These are phyloP conservation scores for Caenorhabditis sp. DNA, from an alignment of 2,888 invertebrate genomes.

Conservation along the genomic window DNA sequence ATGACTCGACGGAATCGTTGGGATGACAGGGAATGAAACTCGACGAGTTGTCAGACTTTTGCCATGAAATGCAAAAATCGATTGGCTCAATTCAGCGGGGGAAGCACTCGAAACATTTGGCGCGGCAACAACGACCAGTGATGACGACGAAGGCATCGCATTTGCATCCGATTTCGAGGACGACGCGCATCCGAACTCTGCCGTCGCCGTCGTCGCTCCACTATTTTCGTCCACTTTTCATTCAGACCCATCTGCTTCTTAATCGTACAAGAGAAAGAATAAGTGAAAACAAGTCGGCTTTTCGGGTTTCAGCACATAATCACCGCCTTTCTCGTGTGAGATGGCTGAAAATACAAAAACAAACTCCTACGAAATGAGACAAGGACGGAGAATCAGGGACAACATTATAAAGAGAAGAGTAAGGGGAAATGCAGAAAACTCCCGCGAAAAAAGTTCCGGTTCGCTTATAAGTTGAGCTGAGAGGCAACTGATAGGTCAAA, in stretches of 20 bases:
- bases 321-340: slow-evolving; percentile 16
- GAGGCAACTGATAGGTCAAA: no score
- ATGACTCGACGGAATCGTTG: not conserved
- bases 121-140: not conserved
- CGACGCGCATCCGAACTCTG: slow-evolving; percentile 44
- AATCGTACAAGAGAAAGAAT: slow-evolving; percentile 26
- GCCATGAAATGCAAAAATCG: no score
- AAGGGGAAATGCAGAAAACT: not conserved
- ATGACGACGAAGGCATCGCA: slow-evolving; percentile 17
- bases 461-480: no score
- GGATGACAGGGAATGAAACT: slow-evolving; percentile 42
- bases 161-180: slow-evolving; percentile 39
- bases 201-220: slow-evolving; percentile 51
- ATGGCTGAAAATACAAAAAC: not conserved
- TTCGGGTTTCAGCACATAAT: slow-evolving; percentile 49
- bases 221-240: slow-evolving; percentile 51
- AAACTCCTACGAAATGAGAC: not conserved
- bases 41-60: slow-evolving; percentile 17
- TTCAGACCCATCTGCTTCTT: slow-evolving; percentile 41
- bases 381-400: not conserved
- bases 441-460: no score
- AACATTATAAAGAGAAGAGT: not conserved
- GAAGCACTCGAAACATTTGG: slow-evolving; percentile 1
- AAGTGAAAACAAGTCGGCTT: slow-evolving; percentile 17
- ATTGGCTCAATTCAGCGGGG: slow-evolving; percentile 20